Evolutionary conservation across 2,797 vertebrate species (phyloP).

Genomic region (Carapus acus): DNA sequence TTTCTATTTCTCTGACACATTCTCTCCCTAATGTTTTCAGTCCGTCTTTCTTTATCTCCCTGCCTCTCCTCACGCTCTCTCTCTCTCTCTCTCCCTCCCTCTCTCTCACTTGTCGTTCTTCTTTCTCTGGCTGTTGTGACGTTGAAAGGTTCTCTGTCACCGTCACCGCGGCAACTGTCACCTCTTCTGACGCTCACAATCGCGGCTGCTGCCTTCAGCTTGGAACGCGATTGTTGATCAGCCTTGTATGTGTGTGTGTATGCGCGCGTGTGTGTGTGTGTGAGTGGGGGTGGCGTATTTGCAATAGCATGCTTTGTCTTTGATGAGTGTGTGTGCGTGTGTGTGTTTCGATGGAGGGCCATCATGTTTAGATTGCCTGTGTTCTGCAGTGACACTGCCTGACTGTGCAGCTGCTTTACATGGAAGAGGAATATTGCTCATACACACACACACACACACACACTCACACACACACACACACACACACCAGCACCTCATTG

Average conservation of each 20-base stretch:
- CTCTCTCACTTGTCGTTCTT: constrained; percentile 12
- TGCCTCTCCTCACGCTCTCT: constrained; percentile 1
- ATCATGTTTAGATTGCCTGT: too few relatives aligned
- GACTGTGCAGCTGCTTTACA: too few relatives aligned
- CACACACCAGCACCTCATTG: too few relatives aligned
- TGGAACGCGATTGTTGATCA: constrained; percentile 52
- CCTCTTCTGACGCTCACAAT: constrained; percentile 60
- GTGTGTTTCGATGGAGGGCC: constrained; percentile 8
- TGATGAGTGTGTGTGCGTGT: constrained; percentile 2
- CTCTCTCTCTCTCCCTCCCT: constrained; percentile 5
- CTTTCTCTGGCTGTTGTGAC: constrained; percentile 56
- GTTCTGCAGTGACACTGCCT: constrained; percentile 16
- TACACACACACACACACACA: too few relatives aligned
- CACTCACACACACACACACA: too few relatives aligned
- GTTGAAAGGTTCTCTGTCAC: constrained; percentile 67
- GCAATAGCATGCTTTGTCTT: too few relatives aligned
- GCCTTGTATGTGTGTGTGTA: constrained; percentile 18
- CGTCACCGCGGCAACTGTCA: constrained; percentile 74
- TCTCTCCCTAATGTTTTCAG: too few relatives aligned
- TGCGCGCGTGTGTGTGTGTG: constrained; percentile 14
- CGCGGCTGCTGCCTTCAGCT: constrained; percentile 65
- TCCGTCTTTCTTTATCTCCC: constrained; percentile 20
- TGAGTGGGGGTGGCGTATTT: too few relatives aligned
- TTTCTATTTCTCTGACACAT: too few relatives aligned
- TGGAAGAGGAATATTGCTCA: too few relatives aligned